Conservation (phyloP, 2,113 vertebrate species). For the Centropus unirufus region DNA sequence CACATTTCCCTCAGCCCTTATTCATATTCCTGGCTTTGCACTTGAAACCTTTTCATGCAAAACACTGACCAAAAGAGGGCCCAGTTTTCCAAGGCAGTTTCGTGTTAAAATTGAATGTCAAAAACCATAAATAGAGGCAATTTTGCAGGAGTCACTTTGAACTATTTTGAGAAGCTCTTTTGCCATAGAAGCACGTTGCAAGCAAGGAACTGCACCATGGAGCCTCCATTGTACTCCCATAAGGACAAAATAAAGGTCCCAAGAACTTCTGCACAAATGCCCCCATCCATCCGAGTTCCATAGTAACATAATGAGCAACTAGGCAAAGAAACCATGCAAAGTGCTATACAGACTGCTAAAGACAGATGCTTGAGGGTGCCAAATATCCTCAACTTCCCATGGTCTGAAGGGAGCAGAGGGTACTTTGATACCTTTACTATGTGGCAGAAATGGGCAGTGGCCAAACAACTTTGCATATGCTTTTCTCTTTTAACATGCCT, state of each 20-base stretch:
- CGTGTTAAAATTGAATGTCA: not conserved
- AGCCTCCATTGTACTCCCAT: not conserved
- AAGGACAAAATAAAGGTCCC: not conserved
- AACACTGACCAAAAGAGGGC: not conserved
- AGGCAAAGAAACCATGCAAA: not conserved
- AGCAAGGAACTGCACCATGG: not conserved
- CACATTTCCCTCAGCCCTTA: not conserved
- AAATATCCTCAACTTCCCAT: not conserved
- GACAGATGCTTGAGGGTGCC: not conserved
- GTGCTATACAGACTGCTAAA: not conserved
- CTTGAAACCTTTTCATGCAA: not conserved
- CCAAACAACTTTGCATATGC: not conserved
- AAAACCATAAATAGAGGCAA: not conserved
- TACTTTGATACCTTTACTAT: not conserved
- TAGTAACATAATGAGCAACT: rapidly evolving
- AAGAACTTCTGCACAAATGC: not conserved
- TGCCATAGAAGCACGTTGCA: not conserved
- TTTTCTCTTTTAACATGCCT: slow-evolving; percentile 36
- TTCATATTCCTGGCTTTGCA: not conserved
- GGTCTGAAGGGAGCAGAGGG: not conserved
- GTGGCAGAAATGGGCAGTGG: not conserved
- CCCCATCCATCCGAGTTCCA: not conserved
- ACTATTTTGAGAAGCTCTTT: not conserved
- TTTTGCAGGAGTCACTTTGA: not conserved
- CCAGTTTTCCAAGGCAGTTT: not conserved